Percentiles rank a stretch among this genome's conserved stretches.
Conservation (phyloP, 2,113 vertebrate genomes). For the Nicator chloris region DNA sequence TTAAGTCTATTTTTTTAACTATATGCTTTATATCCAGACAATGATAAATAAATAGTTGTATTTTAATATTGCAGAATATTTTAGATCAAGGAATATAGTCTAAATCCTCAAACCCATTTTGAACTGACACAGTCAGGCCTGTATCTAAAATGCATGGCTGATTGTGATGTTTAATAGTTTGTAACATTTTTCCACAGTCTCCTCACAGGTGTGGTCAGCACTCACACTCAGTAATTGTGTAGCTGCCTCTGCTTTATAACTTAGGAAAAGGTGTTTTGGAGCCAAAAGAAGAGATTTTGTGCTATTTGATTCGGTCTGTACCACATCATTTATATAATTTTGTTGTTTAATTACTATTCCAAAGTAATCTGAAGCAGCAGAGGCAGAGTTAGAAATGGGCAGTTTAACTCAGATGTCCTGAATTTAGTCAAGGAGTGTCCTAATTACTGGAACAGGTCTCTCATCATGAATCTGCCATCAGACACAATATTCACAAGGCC, state of each 20-base stretch:
- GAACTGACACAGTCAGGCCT: not conserved
- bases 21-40: not conserved
- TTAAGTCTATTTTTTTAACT: not conserved
- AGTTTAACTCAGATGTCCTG: not conserved
- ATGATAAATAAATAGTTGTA: not conserved
- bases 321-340: not conserved
- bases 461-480: not conserved
- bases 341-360: not conserved
- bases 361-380: not conserved
- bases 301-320: not conserved
- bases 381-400: not conserved
- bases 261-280: not conserved
- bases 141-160: not conserved
- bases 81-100: not conserved
- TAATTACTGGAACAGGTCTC: not conserved
- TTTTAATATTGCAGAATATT: not conserved
- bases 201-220: accelerated
- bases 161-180: not conserved
- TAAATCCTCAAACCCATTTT: not conserved
- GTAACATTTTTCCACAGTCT: not conserved
- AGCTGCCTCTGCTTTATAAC: not conserved
- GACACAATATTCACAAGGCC: not conserved
- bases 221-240: not conserved
- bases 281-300: not conserved
- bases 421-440: not conserved